Evolutionary conservation across 2,113 vertebrate genomes (phyloP), one percentile per base, ranked within the genome.

Genomic region (Cyrtonyx montezumae): DNA sequence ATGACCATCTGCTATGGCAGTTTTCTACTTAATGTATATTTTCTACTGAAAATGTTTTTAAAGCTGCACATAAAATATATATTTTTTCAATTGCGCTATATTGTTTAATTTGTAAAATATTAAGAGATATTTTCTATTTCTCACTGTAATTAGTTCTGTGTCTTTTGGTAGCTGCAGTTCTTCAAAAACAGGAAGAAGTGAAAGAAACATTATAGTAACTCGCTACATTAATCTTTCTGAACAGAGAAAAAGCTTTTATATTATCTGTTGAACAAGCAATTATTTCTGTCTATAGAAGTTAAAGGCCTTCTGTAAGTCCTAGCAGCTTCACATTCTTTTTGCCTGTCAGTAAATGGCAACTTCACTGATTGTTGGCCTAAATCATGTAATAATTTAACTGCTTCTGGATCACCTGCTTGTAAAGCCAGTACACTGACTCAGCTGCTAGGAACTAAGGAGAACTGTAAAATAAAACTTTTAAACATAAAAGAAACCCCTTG

Each of bases 371-470:
- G 71, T 95, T 92, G 43, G 37, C 37, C 42, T 92, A 66, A 91
- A 92, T 94, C 89, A 65, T 53, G 32, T 58, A 91, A 96, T 79
- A 91, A 96, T 95, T 86, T 92, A 85, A 73, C 71, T 93, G 76
- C 94, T 59, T 87, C 88, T 84, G 45, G 11, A 66, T 32, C 9
- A 68, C 3, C 43, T 88, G 18, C 73, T 84, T 94, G 42, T 77
- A 91, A 95, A 96, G 92, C 68, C 80, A 84, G 59, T 92, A 88
- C 48, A 53, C 51, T 94, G 83, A 94, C 58, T 93, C 80, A 96
- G 74, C 91, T 97, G 84, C 91, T 83, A 74, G 82, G 51, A 97
- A 65, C 83, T 91, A 73, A 66, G 59, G 40, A 74, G 28, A 68
- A 45, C 36, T 79, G 62, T 87, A 95, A 95, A 83, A 69, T 49